Evolutionary conservation across 2,888 invertebrate genomes (phyloP), one percentile per base, ranked within the genome.

Genomic region (Orthonychiurus folsomi): DNA sequence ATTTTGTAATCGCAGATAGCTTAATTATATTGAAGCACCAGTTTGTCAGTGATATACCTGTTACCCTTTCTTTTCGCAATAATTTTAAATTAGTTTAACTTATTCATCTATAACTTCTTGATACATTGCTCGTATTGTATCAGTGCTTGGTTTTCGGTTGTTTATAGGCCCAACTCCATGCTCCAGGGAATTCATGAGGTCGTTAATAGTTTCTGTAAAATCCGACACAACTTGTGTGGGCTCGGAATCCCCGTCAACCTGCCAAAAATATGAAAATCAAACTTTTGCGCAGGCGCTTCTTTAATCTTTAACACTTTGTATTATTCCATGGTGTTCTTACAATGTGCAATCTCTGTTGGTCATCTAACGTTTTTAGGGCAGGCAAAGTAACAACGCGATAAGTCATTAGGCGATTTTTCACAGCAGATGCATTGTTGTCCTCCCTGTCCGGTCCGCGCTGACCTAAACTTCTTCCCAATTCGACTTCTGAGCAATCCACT

Each of bases 401-500:
- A 65, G 90, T 83, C 76, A 90, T 90, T 59, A 94, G 80, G 27
- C 93, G 81, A 62, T 88, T 81, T 50, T 89, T 81, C 77, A 93
- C 91, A 0, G 92, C 89, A 9, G 88, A 87, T 25, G 89, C 88
- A 9, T 87, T 88, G 23, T 62, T 65, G 78, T 93, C 93, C 75
- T 93, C 93, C 9, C 64, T 59, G 56, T 67, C 66, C 3, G 57
- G 48, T 50, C 69, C 68, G 21, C 75, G 61, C 48, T 73, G 70
- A 3, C 75, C 75, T 25, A 75, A 60, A 64, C 73, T 74, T 26
- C 91, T 83, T 0, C 90, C 91, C 55, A 91, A 79, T 76, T 92
- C 90, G 63, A 92, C 81, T 77, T 93, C 93, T 0, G 93, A 92
- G 75, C 93, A 93, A 79, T 94, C 94, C 73, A 94, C 80, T 1